Evolutionary conservation across 1,140 invertebrate species (phyloP).

Genomic region (Drosophila parabipectinata): DNA sequence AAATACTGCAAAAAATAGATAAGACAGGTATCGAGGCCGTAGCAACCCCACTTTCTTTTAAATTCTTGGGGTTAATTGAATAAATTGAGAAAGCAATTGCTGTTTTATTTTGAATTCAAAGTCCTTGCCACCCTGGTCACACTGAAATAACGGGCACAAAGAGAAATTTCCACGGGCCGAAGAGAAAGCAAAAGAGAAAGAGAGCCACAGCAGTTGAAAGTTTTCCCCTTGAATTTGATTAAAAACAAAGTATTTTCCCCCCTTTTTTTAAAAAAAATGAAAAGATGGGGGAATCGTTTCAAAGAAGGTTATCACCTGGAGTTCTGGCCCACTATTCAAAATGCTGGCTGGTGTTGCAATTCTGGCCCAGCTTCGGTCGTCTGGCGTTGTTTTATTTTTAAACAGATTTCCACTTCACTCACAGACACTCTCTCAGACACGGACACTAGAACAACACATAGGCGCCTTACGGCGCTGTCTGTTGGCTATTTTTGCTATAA

Average conservation of each 20-base stretch:
- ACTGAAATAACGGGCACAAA: slow-evolving; percentile 13
- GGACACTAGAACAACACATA: slow-evolving; percentile 22
- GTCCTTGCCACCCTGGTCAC: slow-evolving; percentile 24
- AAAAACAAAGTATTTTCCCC: slow-evolving; percentile 30
- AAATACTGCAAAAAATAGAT: slow-evolving; percentile 21
- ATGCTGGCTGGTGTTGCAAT: slow-evolving; percentile 14
- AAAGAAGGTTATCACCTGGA: slow-evolving; percentile 37
- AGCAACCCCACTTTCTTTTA: neutral
- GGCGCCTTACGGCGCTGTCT: slow-evolving; percentile 34
- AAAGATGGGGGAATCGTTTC: neutral
- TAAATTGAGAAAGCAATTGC: slow-evolving; percentile 27
- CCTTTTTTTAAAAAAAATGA: neutral
- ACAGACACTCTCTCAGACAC: slow-evolving; percentile 42
- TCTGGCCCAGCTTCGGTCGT: slow-evolving; percentile 20
- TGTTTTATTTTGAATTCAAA: slow-evolving; percentile 18
- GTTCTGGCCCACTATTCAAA: slow-evolving; percentile 23
- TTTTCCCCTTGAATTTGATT: slow-evolving; percentile 43
- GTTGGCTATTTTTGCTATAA: slow-evolving; percentile 37
- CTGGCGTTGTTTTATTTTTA: slow-evolving; percentile 67
- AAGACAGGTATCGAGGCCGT: slow-evolving; percentile 28
- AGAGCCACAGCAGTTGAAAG: slow-evolving; percentile 11
- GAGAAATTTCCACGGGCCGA: slow-evolving; percentile 4
- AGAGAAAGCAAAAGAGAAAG: slow-evolving; percentile 3
- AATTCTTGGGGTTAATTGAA: slow-evolving; percentile 18
- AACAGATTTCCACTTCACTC: slow-evolving; percentile 63